These are phyloP conservation scores for Drosophila equinoxialis DNA, from an alignment of 1,140 invertebrate genomes.

Conservation along the genomic window DNA sequence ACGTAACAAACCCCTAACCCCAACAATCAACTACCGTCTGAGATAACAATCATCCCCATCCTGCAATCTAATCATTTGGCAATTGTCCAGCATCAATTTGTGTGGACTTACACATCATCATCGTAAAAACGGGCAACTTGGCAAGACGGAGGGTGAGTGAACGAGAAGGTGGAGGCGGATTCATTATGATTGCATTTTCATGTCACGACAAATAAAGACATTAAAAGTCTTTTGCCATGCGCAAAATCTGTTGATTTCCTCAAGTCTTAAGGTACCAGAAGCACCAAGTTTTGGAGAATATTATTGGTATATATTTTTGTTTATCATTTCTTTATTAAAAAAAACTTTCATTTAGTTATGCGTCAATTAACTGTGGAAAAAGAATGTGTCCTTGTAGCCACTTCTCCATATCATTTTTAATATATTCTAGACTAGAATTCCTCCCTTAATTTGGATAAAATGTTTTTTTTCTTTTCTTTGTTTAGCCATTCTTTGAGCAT, in stretches of 20 bases:
- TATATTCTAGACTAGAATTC: no score
- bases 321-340: no score
- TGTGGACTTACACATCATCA: conserved; percentile 48
- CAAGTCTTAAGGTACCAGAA: neutral
- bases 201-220: neutral
- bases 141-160: neutral
- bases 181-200: neutral
- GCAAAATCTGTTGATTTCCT: neutral
- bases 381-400: no score
- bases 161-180: neutral
- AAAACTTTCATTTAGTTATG: no score
- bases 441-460: no score
- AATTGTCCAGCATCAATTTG: conserved; percentile 59
- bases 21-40: neutral
- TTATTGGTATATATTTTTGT: no score
- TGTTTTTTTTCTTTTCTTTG: no score
- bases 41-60: conserved; percentile 14
- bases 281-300: no score
- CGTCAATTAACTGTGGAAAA: no score
- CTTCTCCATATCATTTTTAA: no score
- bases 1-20: neutral
- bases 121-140: conserved; percentile 49
- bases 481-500: no score
- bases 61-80: conserved; percentile 37
- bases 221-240: neutral